phyloP scores from a whole-genome alignment of 2,797 vertebrate species.

The Typhlichthys eigenmanni region DNA sequence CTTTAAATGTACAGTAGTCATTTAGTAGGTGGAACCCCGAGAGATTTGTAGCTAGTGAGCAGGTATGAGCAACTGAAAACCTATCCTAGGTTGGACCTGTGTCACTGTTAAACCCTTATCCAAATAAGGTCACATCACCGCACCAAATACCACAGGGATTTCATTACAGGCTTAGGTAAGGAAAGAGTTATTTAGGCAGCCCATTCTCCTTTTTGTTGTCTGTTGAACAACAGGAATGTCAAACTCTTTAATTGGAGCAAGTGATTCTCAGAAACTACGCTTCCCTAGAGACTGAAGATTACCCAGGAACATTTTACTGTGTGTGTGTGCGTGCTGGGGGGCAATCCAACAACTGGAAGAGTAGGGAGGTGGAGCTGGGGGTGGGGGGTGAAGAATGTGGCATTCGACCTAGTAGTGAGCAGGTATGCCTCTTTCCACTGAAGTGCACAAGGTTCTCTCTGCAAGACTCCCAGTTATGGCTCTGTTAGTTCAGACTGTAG shows the following conservation, averaged over 20 bases:
- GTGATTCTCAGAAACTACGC: conserved; percentile 13
- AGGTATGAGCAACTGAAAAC: conserved; percentile 45
- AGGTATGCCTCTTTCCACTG: conserved; percentile 10
- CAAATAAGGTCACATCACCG: conserved; percentile 72
- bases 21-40: too few relatives aligned
- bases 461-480: conserved; percentile 41
- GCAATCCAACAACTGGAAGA: conserved; percentile 16
- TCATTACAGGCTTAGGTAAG: conserved; percentile 63
- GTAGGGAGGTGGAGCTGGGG: neutral
- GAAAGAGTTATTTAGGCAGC: conserved; percentile 39
- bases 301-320: conserved; percentile 28
- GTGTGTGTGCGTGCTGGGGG: conserved; percentile 25
- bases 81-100: conserved; percentile 29
- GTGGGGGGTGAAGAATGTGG: conserved; percentile 22
- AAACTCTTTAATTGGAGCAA: conserved; percentile 44
- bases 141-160: conserved; percentile 65
- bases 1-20: too few relatives aligned
- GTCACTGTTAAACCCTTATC: conserved; percentile 54
- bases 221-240: conserved; percentile 52
- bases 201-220: conserved; percentile 23
- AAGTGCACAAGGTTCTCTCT: conserved; percentile 40
- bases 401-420: conserved; percentile 21
- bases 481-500: conserved; percentile 17
- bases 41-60: conserved; percentile 27
- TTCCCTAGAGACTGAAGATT: conserved; percentile 16